Percentiles rank a stretch among this genome's conserved stretches.
Conservation (phyloP, 2,113 vertebrate genomes). For the Diadophis punctatus region DNA sequence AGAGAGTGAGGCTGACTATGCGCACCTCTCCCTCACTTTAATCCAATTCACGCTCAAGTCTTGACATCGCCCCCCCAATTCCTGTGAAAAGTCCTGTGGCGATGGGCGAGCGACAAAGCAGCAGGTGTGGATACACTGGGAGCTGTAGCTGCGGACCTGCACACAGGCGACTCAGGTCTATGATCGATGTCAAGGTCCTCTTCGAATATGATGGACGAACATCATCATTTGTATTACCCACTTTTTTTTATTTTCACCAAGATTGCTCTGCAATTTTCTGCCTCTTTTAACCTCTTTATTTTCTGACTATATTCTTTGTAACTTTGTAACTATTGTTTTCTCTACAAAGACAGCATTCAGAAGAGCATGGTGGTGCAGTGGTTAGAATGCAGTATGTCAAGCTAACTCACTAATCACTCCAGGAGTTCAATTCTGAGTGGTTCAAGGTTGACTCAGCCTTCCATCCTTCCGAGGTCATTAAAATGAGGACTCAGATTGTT, state of each 20-base stretch:
- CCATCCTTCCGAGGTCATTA: neutral
- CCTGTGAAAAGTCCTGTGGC: too few relatives aligned
- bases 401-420: neutral
- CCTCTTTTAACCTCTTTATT: neutral
- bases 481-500: neutral
- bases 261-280: neutral
- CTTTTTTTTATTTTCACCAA: neutral
- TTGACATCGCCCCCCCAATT: too few relatives aligned
- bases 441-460: neutral
- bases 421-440: neutral
- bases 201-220: too few relatives aligned
- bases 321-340: neutral
- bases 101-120: too few relatives aligned
- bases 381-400: neutral
- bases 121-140: too few relatives aligned
- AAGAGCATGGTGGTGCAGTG: neutral
- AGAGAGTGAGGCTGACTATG: too few relatives aligned
- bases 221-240: too few relatives aligned
- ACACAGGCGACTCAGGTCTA: too few relatives aligned
- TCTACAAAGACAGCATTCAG: neutral
- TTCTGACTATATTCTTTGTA: neutral
- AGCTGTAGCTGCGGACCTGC: too few relatives aligned
- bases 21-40: too few relatives aligned
- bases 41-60: too few relatives aligned
- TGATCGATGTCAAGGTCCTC: too few relatives aligned